Conservation (phyloP, 2,888 invertebrate species). For the Oegoconia quadripuncta region DNA sequence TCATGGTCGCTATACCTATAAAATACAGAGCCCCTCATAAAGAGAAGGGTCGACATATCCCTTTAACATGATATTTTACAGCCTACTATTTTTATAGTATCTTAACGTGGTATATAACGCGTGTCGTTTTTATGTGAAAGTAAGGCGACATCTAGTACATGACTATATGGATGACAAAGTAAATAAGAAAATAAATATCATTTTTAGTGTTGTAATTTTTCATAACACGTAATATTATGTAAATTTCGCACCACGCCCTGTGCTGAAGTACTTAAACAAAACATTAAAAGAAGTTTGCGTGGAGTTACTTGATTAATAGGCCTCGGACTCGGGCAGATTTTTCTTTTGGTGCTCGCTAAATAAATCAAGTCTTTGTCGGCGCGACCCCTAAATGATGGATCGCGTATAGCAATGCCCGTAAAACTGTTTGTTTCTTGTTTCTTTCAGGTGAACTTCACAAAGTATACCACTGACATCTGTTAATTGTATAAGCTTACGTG, state of each 20-base stretch:
- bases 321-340: constrained; percentile 13
- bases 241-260: too few relatives aligned
- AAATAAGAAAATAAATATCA: too few relatives aligned
- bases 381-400: constrained; percentile 38
- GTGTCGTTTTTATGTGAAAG: too few relatives aligned
- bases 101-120: constrained; percentile 1
- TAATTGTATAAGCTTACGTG: too few relatives aligned
- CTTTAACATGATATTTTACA: constrained; percentile 33
- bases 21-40: constrained; percentile 28
- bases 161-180: too few relatives aligned
- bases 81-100: constrained; percentile 4
- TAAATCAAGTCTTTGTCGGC: constrained; percentile 36
- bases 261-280: constrained; percentile 1
- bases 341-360: constrained; percentile 26
- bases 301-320: constrained; percentile 17
- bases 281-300: constrained; percentile 11
- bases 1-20: constrained; percentile 28
- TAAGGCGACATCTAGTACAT: too few relatives aligned
- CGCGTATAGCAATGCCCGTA: constrained; percentile 27
- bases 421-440: constrained; percentile 27
- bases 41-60: constrained; percentile 28
- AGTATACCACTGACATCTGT: background rate
- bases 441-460: constrained; percentile 11
- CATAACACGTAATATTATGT: too few relatives aligned
- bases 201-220: too few relatives aligned